These are phyloP conservation scores for Cheilosia urbana DNA, from an alignment of 2,888 invertebrate species.

Conservation along the genomic window DNA sequence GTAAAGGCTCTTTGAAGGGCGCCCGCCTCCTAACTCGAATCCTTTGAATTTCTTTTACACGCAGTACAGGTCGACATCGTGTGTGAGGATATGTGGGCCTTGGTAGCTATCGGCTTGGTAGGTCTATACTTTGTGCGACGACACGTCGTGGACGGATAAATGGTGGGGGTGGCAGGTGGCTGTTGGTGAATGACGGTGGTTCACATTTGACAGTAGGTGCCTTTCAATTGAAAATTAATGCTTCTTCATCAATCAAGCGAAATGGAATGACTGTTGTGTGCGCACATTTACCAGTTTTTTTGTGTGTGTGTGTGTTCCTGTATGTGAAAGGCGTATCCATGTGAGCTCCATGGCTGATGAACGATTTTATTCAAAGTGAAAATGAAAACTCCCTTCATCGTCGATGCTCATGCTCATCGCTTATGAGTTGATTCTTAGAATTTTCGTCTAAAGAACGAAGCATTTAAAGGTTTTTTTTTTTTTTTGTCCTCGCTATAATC, in stretches of 20 bases:
- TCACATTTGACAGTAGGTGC: conserved; percentile 51
- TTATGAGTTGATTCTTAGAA: conserved; percentile 21
- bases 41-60: conserved; percentile 45
- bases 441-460: conserved; percentile 30
- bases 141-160: not conserved
- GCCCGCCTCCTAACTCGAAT: conserved; percentile 35
- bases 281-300: conserved; percentile 18
- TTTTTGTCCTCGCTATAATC: not conserved
- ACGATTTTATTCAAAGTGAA: conserved; percentile 46
- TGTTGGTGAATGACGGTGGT: conserved; percentile 18
- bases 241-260: conserved; percentile 52
- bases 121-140: not conserved
- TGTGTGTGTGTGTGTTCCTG: conserved; percentile 12
- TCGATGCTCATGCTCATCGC: conserved; percentile 24
- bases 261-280: conserved; percentile 30
- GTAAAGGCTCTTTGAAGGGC: conserved; percentile 40
- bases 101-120: not conserved
- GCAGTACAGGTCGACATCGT: conserved; percentile 24
- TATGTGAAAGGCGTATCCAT: not conserved
- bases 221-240: conserved; percentile 64
- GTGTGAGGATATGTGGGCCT: too few species aligned
- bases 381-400: not conserved
- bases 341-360: conserved; percentile 4
- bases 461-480: conserved; percentile 28
- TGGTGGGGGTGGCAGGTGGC: not conserved